Conservation (phyloP, 2,113 vertebrate species). For the Baryphthengus martii region DNA sequence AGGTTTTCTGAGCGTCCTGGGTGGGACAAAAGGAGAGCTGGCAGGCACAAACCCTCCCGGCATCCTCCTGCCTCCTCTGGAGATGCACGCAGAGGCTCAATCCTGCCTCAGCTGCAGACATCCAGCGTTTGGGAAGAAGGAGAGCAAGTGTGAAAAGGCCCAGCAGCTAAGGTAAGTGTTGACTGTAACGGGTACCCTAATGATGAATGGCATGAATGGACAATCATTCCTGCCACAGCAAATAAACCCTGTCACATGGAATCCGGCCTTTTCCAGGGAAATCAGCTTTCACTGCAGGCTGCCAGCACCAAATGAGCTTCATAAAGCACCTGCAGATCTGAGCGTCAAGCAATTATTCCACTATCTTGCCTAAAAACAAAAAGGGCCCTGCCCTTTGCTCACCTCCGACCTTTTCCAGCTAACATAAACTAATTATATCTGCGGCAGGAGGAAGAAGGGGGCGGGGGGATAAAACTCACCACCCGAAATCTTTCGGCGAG, state of each 20-base stretch:
- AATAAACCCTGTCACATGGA: conserved; percentile 85
- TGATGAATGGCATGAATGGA: conserved; percentile 68
- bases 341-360: conserved; percentile 86
- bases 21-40: neutral
- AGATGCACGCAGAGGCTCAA: fast-evolving
- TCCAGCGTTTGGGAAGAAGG: neutral
- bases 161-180: conserved; percentile 30
- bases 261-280: conserved; percentile 73
- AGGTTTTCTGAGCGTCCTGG: neutral
- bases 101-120: neutral
- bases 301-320: conserved; percentile 83
- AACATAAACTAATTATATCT: conserved; percentile 98
- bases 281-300: conserved; percentile 77
- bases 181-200: conserved; percentile 64
- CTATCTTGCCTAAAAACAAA: conserved; percentile 91
- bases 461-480: neutral
- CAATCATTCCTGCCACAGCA: conserved; percentile 76
- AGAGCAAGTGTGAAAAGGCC: neutral
- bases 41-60: fast-evolving
- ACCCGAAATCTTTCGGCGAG: conserved; percentile 7
- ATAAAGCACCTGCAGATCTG: conserved; percentile 89
- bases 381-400: conserved; percentile 81
- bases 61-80: neutral
- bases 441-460: conserved; percentile 42
- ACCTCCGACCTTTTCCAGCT: conserved; percentile 91